phyloP scores from a whole-genome alignment of 2,797 vertebrate genomes.

The Danionella dracula region DNA sequence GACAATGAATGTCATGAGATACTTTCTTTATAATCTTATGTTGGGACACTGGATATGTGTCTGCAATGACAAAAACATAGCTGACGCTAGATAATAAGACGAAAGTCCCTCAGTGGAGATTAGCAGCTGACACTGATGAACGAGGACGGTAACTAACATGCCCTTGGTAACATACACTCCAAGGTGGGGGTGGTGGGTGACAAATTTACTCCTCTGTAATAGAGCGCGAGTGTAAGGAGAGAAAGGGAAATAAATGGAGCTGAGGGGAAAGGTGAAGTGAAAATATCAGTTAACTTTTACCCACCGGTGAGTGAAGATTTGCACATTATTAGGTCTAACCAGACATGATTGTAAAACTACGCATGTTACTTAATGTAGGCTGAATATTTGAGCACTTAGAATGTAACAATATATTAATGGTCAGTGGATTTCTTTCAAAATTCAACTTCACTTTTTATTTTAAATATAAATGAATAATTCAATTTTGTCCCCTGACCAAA shows the following conservation, averaged over 20 bases:
- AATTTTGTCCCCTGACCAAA: too few relatives aligned
- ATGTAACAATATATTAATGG: too few relatives aligned
- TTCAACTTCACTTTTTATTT: too few relatives aligned
- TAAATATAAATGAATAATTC: too few relatives aligned
- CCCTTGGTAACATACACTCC: neutral
- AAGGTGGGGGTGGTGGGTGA: slow-evolving; percentile 12
- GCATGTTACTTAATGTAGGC: too few relatives aligned
- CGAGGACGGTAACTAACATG: neutral
- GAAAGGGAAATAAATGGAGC: slow-evolving; percentile 1
- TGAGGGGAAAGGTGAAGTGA: slow-evolving; percentile 25
- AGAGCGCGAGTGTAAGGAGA: neutral
- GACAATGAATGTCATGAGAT: neutral
- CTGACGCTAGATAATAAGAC: neutral
- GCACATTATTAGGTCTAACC: too few relatives aligned
- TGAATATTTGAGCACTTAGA: too few relatives aligned
- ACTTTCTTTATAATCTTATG: neutral
- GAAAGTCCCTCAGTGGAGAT: slow-evolving; percentile 12
- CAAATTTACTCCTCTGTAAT: slow-evolving; percentile 12
- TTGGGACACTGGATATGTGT: neutral
- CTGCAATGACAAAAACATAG: neutral
- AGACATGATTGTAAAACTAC: too few relatives aligned
- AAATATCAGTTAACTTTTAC: too few relatives aligned
- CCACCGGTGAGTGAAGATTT: too few relatives aligned
- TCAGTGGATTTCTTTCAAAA: too few relatives aligned
- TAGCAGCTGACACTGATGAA: slow-evolving; percentile 27